Base-by-base conservation (phyloP, 2,113 vertebrate species). In the Paradoxurus hermaphroditus region DNA sequence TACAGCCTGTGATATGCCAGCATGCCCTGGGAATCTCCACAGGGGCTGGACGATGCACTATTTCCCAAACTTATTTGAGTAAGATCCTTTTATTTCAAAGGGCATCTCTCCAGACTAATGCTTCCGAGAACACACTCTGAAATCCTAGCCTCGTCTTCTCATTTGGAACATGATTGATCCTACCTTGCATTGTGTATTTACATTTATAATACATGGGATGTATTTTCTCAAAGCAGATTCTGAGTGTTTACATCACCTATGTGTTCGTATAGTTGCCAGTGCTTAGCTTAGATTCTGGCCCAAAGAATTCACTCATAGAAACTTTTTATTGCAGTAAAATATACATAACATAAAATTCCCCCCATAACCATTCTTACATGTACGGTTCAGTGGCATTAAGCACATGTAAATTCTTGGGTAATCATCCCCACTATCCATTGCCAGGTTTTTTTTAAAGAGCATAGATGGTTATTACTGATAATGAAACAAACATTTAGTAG, bases 51-150 rank as follows among this genome's bases (percentile, higher is more conserved):
- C 13, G 19, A 92, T 13, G 36, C 31, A 25, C 19, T 62, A 44
- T 13, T 62, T 70, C 70, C 79, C 51, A 53, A 75, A 51, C 44
- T 83, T 63, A 36, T 27, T 81, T 87, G n/a, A 63, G 46, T 18
- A 53, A 95, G 23, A 41, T 68, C n/a, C 31, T 91, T 95, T 89
- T 44, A 46, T 93, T 95, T 96, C 84, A 95, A 67, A 96, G 36
- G 75, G 2, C 36, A 29, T 59, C 2, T 90, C 59, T 91, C 39
- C 53, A 91, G 46, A 86, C 41, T 75, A 86, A 92, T 59, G 49
- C 59, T 94, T 72, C 68, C 0, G 2, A 67, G 62, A 86, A 56
- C 2, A 77, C 21, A 62, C 25, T 44, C 14, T 83, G 9, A 97
- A 93, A 83, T 44, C 31, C 27, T 77, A 82, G 51, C 39, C 15